Base-by-base conservation (phyloP, 2,113 vertebrate genomes). In the Lophochroa leadbeateri region DNA sequence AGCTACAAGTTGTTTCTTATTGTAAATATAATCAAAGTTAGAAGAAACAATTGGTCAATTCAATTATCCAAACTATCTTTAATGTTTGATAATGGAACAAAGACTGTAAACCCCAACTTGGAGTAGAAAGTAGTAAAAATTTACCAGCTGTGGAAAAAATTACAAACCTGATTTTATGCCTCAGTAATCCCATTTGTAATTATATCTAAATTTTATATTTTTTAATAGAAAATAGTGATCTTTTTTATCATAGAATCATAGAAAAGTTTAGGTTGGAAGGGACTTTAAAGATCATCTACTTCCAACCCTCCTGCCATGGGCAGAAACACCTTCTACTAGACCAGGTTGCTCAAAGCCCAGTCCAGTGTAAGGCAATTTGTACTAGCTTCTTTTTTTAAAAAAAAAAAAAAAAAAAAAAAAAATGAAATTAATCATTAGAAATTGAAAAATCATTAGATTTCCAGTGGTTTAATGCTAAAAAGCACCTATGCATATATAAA, bases 401-500 rank as follows among this genome's bases (percentile, higher is more conserved):
- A 37, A 37, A 28, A 74, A 60, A 70, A 46, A 43, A 17, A 8
- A 44, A 44, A 44, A 7, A 16, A 44, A 44, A 44, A 44, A 44
- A 7, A 37, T 37, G 37, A 18, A 39, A 78, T 85, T 0, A 13
- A 23, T 61, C 50, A 29, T 27, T 60, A 53, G 19, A 82, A 91
- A 33, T 25, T 27, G 7, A 69, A 83, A 67, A 76, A 41, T 15
- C 2, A 18, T 39, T 76, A 50, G 2, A 44, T 79, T 96, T 84
- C 13, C 17, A 31, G 11, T 43, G 4, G 21, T 79, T 85, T 60
- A 50, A 60, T 68, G 8, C 8, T 82, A 61, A 90, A 58, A 78
- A 33, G 0, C 14, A 37, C 33, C 3, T 39, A 37, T 1, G 0
- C 13, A 25, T 25, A n/a, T 20, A 29, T 33, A 15, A 72, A 76